A percentile compares a stretch with the other conserved stretches of the same genome.
These are phyloP conservation scores for Meriones psammophilus DNA, from an alignment of 2,797 vertebrate genomes.

Conservation along the genomic window DNA sequence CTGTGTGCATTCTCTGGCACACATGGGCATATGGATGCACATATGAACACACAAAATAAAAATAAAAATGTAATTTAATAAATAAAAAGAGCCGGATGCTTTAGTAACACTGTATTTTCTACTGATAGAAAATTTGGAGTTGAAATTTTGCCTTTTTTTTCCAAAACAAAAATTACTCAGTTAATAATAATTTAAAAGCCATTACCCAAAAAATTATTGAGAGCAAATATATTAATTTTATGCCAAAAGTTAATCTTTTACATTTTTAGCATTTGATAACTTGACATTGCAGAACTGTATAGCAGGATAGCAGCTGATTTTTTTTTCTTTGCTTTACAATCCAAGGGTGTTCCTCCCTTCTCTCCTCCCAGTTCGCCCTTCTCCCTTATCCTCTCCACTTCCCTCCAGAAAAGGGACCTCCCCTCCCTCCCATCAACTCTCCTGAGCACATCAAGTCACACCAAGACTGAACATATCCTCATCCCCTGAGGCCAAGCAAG, in stretches of 20 bases:
- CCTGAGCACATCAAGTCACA: no score
- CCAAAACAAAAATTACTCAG: background rate
- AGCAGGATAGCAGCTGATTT: background rate
- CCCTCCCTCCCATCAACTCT: no score
- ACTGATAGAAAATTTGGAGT: background rate
- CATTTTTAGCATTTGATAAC: background rate
- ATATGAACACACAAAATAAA: background rate
- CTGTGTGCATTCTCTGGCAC: background rate
- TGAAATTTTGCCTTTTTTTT: background rate
- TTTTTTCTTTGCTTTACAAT: background rate
- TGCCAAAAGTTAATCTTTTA: slow-evolving; percentile 31
- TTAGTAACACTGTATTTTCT: background rate
- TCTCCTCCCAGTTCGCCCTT: no score
- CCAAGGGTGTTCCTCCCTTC: no score
- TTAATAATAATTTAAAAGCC: slow-evolving; percentile 18
- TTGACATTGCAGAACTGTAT: background rate
- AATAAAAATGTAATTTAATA: background rate
- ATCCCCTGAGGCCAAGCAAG: no score
- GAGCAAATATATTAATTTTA: slow-evolving; percentile 37
- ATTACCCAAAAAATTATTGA: background rate
- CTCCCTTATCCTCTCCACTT: no score
- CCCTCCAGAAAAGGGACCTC: no score
- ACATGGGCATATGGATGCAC: background rate
- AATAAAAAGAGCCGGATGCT: background rate
- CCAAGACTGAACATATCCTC: no score